Percentiles rank a stretch among this genome's conserved stretches.
Conservation (phyloP, 2,888 invertebrate genomes). For the Scaptomyza cyrtandrae region DNA sequence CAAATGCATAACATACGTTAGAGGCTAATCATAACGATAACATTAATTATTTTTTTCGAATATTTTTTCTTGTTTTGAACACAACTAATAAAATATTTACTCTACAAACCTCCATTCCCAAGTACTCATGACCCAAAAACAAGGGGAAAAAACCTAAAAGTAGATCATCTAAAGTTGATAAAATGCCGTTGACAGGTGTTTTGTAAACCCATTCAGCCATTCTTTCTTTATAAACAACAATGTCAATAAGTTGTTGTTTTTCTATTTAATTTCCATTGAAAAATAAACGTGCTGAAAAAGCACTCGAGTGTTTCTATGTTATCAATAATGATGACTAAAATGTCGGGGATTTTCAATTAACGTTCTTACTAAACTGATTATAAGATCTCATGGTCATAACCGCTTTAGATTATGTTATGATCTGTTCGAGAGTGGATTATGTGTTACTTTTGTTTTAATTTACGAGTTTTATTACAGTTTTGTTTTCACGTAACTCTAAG, state of each 20-base stretch:
- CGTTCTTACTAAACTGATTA: slow-evolving; percentile 1
- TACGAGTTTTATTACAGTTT: too few relatives aligned
- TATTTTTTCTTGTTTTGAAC: background rate
- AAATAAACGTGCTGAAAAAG: slow-evolving; percentile 14
- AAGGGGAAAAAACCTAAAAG: background rate
- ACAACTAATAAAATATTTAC: background rate
- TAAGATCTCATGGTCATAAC: slow-evolving; percentile 12
- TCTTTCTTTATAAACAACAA: slow-evolving; percentile 4
- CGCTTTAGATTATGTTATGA: slow-evolving; percentile 4
- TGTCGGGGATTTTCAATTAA: slow-evolving; percentile 33
- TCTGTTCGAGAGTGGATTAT: background rate
- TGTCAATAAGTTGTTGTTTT: slow-evolving; percentile 13
- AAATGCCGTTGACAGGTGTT: slow-evolving; percentile 37
- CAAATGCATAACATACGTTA: too few relatives aligned
- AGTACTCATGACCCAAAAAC: slow-evolving; percentile 12
- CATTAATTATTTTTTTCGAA: too few relatives aligned
- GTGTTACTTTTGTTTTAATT: background rate
- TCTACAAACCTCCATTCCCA: background rate
- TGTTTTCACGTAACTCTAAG: too few relatives aligned
- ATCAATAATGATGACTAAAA: slow-evolving; percentile 37
- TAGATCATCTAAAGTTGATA: slow-evolving; percentile 14
- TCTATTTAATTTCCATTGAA: slow-evolving; percentile 8
- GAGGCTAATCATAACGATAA: too few relatives aligned
- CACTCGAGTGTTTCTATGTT: slow-evolving; percentile 5
- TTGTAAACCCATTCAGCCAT: background rate